Base-by-base conservation (phyloP, 2,888 invertebrate species). In the Conistra vaccinii region DNA sequence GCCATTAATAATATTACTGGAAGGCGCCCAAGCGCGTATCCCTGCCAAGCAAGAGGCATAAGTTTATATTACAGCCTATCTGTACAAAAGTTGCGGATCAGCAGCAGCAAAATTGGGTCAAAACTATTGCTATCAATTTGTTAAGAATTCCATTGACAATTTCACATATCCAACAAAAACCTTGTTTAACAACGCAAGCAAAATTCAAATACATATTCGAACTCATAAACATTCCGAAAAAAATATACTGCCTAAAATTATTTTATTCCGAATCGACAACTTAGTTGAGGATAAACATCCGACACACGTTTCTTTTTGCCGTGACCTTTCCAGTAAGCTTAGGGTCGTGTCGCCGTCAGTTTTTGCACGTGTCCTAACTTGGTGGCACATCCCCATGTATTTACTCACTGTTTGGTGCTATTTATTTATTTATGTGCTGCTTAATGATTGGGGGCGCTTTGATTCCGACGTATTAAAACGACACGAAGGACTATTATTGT, bases 381-480 rank as follows among this genome's bases (percentile, higher is more conserved):
- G 74, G 86, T 39, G 80, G 80, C 84, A 89, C 93, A 91, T 91
- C 94, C 95, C 95, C 91, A 88, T 90, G 89, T 94, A 92, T 93
- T 95, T 94, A 90, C 91, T 88, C 89, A 83, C 88, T 90, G 90
- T 91, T 88, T 89, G 91, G 85, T 87, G 85, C 89, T 91, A 91
- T 93, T 94, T 94, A 94, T 95, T 95, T 95, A 95, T 95, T 94
- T 95, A 94, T 92, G 90, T 90, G 90, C 90, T 88, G 92, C 93
- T 94, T 95, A 95, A 95, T 95, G 91, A 93, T 92, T 94, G 92
- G 93, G 93, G 95, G 95, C 87, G 93, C 93, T 93, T 93, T 95
- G 93, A 94, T 95, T 94, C 90, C 81, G 85, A 88, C 88, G 92
- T 92, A 95, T 94, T 93, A 94, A 94, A 93, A 90, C 89, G 90